Evolutionary conservation across 2,888 invertebrate species (phyloP).

Genomic region (Mactromeris polynyma): DNA sequence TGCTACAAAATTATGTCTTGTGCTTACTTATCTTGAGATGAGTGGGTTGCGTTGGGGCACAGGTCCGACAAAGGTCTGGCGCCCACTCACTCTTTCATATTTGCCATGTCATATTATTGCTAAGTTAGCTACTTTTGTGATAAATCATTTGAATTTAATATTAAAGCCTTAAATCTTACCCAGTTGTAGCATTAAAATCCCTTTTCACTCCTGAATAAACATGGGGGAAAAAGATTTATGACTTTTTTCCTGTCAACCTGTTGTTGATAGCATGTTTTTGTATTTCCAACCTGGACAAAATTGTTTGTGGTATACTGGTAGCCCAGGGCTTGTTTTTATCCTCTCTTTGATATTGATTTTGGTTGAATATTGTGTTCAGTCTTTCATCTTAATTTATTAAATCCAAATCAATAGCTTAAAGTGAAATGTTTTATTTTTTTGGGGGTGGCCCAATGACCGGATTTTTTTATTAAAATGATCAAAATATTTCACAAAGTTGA

Average conservation of each 20-base stretch:
- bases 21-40: background rate
- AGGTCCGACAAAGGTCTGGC: background rate
- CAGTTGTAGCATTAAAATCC: background rate
- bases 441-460: too few relatives aligned
- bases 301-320: background rate
- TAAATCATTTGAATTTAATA: slow-evolving; percentile 15
- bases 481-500: too few relatives aligned
- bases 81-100: background rate
- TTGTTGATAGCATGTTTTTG: background rate
- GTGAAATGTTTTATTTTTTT: too few relatives aligned
- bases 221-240: background rate
- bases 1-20: background rate
- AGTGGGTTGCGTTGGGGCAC: background rate
- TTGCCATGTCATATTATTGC: background rate
- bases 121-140: background rate
- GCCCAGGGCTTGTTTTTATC: background rate
- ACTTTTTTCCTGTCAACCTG: background rate
- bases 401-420: too few relatives aligned
- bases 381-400: too few relatives aligned
- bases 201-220: background rate
- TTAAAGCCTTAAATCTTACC: background rate
- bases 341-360: background rate
- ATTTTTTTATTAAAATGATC: too few relatives aligned
- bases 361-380: background rate
- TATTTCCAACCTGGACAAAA: background rate